phyloP scores from a whole-genome alignment of 2,113 vertebrate species.

The Rhadina sibilatrix region DNA sequence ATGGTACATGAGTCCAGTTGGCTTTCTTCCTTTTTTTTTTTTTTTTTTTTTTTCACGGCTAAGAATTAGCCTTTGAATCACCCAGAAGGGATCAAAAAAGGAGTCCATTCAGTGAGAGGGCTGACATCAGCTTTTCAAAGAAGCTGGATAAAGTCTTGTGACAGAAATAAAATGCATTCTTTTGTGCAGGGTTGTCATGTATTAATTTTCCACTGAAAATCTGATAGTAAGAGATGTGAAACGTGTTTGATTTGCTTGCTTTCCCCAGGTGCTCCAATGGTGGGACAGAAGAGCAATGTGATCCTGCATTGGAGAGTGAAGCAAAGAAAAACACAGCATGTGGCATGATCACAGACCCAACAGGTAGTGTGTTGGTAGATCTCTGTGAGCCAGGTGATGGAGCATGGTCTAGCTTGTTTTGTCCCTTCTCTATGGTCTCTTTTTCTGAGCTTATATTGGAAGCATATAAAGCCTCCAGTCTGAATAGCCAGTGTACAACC shows the following conservation, averaged over 20 bases:
- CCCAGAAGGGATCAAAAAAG: not conserved
- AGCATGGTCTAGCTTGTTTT: not conserved
- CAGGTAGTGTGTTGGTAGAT: constrained; percentile 60
- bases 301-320: constrained; percentile 71
- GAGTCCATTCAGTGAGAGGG: not conserved
- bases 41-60: not conserved
- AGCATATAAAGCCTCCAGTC: not conserved
- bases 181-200: not conserved
- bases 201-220: not conserved
- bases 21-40: no score
- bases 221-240: not conserved
- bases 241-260: not conserved
- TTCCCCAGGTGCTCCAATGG: constrained; percentile 48
- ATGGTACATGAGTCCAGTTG: not conserved
- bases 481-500: not conserved
- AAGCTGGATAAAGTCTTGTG: not conserved
- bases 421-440: not conserved
- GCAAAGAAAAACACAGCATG: constrained; percentile 77
- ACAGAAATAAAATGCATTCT: not conserved
- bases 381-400: not conserved
- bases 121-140: constrained; percentile 26
- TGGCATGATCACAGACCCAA: constrained; percentile 77
- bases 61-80: not conserved
- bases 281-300: constrained; percentile 60
- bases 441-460: not conserved